Base-by-base conservation (phyloP, 2,888 invertebrate genomes). In the Phyto melanocephala region DNA sequence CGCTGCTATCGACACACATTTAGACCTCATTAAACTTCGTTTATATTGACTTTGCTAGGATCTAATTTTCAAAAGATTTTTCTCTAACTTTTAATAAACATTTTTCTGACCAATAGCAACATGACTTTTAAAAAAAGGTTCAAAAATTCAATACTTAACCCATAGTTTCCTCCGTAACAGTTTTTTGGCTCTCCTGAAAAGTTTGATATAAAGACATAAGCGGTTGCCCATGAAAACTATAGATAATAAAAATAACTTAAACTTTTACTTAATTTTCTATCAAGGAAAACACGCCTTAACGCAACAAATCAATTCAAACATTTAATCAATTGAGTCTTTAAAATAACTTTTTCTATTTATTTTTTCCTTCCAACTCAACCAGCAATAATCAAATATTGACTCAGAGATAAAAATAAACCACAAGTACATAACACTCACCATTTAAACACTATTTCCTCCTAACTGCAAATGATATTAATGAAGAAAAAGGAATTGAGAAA, bases 391-490 rank as follows among this genome's bases (percentile, higher is more conserved):
- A 20, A 52, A 50, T 45, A 70, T 24, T 33, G 17, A 74, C 74
- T 56, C 56, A 54, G n/a, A n/a, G n/a, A n/a, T n/a, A n/a, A n/a
- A n/a, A 60, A 40, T 52, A 54, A 79, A 50, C 40, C 52, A 42
- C 10, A 15, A n/a, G n/a, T 15, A 13, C 11, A 11, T 11, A 40
- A n/a, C 4, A 65, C 35, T 33, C 20, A 28, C 17, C 24, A 13
- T 35, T 33, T 15, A 11, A 54, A 8, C n/a, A 52, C 40, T 28
- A n/a, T n/a, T 28, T 42, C 24, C 56, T 35, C 56, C 45, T 56
- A 70, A 33, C 56, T 56, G 11, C 42, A 42, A 45, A 33, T 56
- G 6, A 8, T 45, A 20, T 13, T 8, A 15, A 33, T 11, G 1
- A 2, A 28, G 24, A n/a, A 10, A 35, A 24, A 28, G 50, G 22